Percentiles rank a stretch among this genome's conserved stretches.
Conservation (phyloP, 2,888 invertebrate species). For the Acleris cristana region DNA sequence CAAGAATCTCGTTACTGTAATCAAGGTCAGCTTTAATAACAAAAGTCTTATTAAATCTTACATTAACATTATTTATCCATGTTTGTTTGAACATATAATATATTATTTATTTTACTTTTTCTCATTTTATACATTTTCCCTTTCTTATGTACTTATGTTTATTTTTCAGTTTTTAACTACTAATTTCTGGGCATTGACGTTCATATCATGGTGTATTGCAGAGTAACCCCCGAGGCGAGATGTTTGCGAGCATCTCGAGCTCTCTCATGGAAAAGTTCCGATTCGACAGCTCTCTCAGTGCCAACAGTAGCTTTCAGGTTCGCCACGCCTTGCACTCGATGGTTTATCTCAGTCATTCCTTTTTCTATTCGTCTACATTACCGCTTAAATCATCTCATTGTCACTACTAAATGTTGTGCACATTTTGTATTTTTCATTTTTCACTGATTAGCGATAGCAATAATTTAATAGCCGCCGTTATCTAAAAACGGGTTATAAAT, state of each 20-base stretch:
- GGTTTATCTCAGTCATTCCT: conserved; percentile 54
- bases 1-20: background rate
- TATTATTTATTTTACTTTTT: conserved; percentile 14
- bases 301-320: conserved; percentile 90
- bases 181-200: conserved; percentile 39
- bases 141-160: conserved; percentile 52
- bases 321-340: conserved; percentile 73
- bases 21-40: background rate
- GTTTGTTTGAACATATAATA: background rate
- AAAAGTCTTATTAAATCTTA: background rate
- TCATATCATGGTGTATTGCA: conserved; percentile 77
- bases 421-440: conserved; percentile 13
- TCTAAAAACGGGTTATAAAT: background rate
- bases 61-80: conserved; percentile 15
- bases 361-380: conserved; percentile 41
- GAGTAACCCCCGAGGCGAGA: conserved; percentile 91
- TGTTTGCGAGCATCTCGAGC: conserved; percentile 91
- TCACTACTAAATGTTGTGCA: conserved; percentile 33
- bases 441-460: conserved; percentile 12
- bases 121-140: conserved; percentile 41
- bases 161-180: conserved; percentile 60
- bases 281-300: conserved; percentile 89
- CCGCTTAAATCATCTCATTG: conserved; percentile 39
- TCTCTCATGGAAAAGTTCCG: conserved; percentile 92
- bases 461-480: background rate